phyloP scores from a whole-genome alignment of 64 coral and sea anemone genomes.

The Stylophora pistillata region DNA sequence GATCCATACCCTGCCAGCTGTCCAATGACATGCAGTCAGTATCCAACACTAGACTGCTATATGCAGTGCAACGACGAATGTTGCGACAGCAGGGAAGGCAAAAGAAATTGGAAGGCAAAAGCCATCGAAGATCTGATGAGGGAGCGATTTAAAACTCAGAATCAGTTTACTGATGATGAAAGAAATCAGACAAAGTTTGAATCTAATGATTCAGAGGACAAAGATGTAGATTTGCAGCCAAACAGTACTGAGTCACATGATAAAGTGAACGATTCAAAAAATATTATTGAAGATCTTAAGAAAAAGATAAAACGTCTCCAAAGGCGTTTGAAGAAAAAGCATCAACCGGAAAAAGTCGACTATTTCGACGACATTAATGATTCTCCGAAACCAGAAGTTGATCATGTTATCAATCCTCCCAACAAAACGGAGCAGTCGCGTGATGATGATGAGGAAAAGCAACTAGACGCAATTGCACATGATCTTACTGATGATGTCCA shows the following conservation, averaged over 20 bases:
- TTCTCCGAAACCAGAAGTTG: background rate
- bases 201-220: background rate
- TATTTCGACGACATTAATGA: background rate
- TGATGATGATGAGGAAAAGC: background rate
- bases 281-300: background rate
- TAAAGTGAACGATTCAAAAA: background rate
- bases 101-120: background rate
- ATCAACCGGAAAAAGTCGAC: background rate
- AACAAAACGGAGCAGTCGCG: background rate
- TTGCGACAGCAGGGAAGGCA: slow-evolving; percentile 14
- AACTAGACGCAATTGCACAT: background rate
- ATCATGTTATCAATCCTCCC: background rate
- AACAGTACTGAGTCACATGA: background rate
- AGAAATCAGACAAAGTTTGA: background rate
- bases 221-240: background rate
- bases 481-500: slow-evolving; percentile 4
- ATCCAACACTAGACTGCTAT: slow-evolving; percentile 12
- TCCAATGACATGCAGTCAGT: slow-evolving; percentile 12
- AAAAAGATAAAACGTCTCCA: background rate
- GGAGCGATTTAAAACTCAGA: background rate
- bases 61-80: slow-evolving; percentile 43
- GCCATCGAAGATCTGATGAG: background rate
- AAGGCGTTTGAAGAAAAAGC: background rate
- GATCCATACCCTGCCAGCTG: slow-evolving; percentile 24
- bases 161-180: background rate